Conservation (phyloP, 2,113 vertebrate species). For the Myiopsitta monachus region DNA sequence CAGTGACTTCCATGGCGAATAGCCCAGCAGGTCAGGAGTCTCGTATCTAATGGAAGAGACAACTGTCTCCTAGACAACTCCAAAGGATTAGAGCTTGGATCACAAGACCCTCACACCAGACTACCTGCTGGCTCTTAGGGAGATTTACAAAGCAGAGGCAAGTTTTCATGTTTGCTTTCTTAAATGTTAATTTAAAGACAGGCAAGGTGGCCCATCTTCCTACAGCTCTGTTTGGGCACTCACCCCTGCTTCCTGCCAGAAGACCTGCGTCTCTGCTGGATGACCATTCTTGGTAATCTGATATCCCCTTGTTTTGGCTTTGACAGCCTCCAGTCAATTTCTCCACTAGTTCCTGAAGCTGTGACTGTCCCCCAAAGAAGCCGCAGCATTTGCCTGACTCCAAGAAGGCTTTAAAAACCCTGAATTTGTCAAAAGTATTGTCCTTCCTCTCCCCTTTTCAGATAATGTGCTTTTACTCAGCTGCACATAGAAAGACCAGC, state of each 20-base stretch:
- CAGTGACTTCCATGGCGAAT: background rate
- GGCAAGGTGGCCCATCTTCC: rapidly evolving
- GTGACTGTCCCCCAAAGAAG: background rate
- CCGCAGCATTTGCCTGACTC: background rate
- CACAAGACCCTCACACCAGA: background rate
- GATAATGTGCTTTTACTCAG: background rate
- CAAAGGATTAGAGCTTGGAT: background rate
- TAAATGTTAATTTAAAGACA: background rate
- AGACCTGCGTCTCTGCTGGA: background rate
- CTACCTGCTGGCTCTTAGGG: background rate
- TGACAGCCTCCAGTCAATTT: background rate
- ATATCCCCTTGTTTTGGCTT: background rate
- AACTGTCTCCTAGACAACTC: background rate
- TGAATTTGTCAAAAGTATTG: background rate
- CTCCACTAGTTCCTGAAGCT: background rate
- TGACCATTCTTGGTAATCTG: background rate
- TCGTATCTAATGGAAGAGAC: background rate
- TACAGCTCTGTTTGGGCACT: background rate
- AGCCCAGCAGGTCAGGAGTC: background rate
- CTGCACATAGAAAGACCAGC: background rate
- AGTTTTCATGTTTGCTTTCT: background rate
- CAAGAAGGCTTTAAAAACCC: conserved; percentile 4
- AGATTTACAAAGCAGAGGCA: background rate
- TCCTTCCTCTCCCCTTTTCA: background rate
- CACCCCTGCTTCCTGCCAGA: background rate